Evolutionary conservation across 2,888 invertebrate genomes (phyloP).

Genomic region (Phengaris alcon): DNA sequence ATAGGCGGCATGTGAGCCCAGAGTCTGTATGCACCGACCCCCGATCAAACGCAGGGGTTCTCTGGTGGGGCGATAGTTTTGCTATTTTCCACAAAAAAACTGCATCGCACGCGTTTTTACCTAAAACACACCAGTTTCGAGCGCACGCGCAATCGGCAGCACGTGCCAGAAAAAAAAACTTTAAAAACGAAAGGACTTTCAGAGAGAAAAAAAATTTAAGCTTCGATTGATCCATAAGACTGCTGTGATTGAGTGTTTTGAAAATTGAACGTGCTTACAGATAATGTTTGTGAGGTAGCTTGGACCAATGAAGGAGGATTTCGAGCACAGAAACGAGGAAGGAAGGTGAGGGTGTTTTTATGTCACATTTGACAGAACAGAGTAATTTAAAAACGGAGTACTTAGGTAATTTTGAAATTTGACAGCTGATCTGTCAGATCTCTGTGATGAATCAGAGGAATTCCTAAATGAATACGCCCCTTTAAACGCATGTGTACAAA

Average conservation of each 20-base stretch:
- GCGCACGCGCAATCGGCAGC: conserved; percentile 66
- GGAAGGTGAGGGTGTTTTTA: conserved; percentile 53
- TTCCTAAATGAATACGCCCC: no score
- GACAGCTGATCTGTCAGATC: background rate
- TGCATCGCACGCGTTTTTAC: conserved; percentile 67
- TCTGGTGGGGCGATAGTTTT: conserved; percentile 68
- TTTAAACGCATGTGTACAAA: no score
- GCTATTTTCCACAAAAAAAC: conserved; percentile 74
- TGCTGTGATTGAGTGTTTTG: background rate
- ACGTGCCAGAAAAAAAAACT: conserved; percentile 50
- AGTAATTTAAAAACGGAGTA: background rate
- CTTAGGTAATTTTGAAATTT: background rate
- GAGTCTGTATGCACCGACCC: conserved; percentile 69
- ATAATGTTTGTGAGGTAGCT: conserved; percentile 36
- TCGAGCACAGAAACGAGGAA: conserved; percentile 51
- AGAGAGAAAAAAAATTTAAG: background rate
- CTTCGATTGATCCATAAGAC: background rate
- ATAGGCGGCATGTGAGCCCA: conserved; percentile 52
- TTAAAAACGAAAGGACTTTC: conserved; percentile 33
- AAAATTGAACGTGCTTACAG: background rate
- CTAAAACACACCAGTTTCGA: conserved; percentile 71
- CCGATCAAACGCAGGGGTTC: conserved; percentile 58
- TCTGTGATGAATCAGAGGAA: no score
- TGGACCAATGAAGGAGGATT: conserved; percentile 51
- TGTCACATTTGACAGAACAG: conserved; percentile 37